Conservation (phyloP, 1,140 invertebrate species). For the Periplaneta americana region DNA sequence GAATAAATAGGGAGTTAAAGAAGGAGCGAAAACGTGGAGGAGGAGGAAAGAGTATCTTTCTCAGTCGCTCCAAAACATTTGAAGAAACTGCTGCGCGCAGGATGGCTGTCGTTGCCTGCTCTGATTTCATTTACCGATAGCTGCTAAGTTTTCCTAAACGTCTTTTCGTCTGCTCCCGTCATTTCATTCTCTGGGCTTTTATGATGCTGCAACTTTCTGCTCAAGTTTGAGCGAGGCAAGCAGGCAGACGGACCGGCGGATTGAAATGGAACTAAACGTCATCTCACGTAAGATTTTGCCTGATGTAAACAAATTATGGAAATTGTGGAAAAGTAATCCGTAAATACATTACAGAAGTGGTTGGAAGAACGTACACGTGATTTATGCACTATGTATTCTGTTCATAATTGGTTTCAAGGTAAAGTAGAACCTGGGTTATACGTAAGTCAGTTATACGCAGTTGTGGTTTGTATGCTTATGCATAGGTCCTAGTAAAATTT, state of each 20-base stretch:
- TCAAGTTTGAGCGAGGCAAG: background rate
- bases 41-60: constrained; percentile 2
- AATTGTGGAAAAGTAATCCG: too few relatives aligned
- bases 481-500: too few relatives aligned
- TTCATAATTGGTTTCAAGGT: too few relatives aligned
- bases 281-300: too few relatives aligned
- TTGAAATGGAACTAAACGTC: background rate
- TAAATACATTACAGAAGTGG: too few relatives aligned
- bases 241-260: background rate
- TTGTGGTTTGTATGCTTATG: too few relatives aligned
- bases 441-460: too few relatives aligned
- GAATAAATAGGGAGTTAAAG: constrained; percentile 13
- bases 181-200: background rate
- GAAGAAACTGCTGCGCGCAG: background rate
- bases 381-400: too few relatives aligned
- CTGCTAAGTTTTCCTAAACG: background rate
- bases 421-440: too few relatives aligned
- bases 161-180: background rate
- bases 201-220: constrained; percentile 1
- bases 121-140: constrained; percentile 19
- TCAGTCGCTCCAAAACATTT: constrained; percentile 9
- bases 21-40: too few relatives aligned
- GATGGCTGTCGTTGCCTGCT: background rate
- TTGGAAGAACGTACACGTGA: too few relatives aligned
- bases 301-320: too few relatives aligned